Base-by-base conservation (phyloP, 1,140 invertebrate species). In the Eueides isabella region DNA sequence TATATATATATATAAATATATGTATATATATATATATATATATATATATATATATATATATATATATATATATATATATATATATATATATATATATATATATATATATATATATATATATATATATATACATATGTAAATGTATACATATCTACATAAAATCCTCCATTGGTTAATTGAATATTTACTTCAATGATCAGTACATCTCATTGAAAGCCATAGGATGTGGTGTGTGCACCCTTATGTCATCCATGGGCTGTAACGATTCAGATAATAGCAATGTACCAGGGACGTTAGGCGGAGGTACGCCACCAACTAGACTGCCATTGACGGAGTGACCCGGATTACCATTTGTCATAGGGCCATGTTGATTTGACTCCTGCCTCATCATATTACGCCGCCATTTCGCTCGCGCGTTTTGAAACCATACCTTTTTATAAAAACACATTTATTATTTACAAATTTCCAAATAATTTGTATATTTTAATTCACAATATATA, bases 351-450 rank as follows among this genome's bases (percentile, higher is more conserved):
- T 86, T 90, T 16, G 81, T 76, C 66, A 85, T 79, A 2, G 77
- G 69, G 6, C 78, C 81, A 26, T 83, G 83, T 16, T 74, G 75
- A 33, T 75, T 80, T 16, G 94, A 94, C 85, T 97, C 97, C 85
- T 97, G 96, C 26, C 96, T 88, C 95, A 97, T 96, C 81, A 97
- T 95, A 84, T 97, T 97, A 30, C 98, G 95, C 82, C 98, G 95
- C 96, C 98, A 98, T 95, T 99, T 99, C 29, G 98, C 98, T 74
- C 98, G 93, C 0, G 98, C 98, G 91, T 99, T 99, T 95, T 99
- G 98, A 90, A 99, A 99, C 98, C 98, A 99, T 2, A 99, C 98
- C 98, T 99, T 87, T 30, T 28, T 63, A 72, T 16, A 74, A 61
- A 72, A 70, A 41, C 63, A 30, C 35, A n/a, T 29, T 30, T 0